phyloP scores from a whole-genome alignment of 1,140 invertebrate genomes.

The Scaptomyza hsui region DNA sequence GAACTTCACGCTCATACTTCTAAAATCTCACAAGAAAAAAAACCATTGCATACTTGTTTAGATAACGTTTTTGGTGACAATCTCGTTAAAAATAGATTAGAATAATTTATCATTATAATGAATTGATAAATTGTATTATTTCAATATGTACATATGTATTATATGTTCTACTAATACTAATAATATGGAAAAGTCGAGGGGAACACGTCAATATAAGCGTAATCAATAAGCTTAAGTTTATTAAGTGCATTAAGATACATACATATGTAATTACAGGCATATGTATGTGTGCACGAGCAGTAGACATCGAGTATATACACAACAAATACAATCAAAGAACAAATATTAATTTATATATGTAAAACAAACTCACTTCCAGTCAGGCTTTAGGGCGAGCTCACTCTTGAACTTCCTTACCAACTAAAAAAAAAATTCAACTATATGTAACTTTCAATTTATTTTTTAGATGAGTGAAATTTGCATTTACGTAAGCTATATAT shows the following conservation, averaged over 20 bases:
- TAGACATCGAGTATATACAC: constrained; percentile 24
- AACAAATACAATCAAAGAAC: not conserved
- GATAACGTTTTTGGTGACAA: not conserved
- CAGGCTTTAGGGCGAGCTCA: not conserved
- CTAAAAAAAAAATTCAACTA: not conserved
- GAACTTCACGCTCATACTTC: not conserved
- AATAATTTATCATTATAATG: not conserved
- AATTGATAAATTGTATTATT: not conserved
- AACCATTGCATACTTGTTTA: too few species aligned
- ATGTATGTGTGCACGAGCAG: constrained; percentile 1
- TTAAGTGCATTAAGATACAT: constrained; percentile 48
- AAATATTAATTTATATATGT: not conserved
- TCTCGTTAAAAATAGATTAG: not conserved
- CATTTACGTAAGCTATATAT: not conserved
- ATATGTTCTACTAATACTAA: not conserved
- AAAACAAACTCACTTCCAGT: constrained; percentile 10
- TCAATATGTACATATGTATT: not conserved
- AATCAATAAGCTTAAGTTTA: constrained; percentile 57
- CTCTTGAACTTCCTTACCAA: not conserved
- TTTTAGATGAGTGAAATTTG: not conserved
- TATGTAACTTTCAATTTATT: not conserved
- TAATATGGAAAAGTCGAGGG: not conserved
- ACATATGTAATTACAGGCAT: not conserved
- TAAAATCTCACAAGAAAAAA: not conserved
- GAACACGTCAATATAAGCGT: constrained; percentile 57